Evolutionary conservation across 1,140 invertebrate genomes (phyloP).

Genomic region (Kradibia gibbosae): DNA sequence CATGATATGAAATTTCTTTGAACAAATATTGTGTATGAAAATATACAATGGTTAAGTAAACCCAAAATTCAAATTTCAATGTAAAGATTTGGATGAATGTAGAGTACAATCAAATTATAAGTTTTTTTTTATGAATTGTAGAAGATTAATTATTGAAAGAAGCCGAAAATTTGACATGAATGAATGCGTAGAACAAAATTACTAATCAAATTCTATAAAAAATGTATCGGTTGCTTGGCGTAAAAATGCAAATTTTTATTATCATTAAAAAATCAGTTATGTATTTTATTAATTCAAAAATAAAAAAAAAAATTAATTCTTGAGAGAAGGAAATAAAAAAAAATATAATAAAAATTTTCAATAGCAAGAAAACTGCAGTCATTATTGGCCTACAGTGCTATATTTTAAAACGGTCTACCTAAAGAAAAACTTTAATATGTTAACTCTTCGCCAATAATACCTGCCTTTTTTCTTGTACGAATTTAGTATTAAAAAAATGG

Average conservation of each 20-base stretch:
- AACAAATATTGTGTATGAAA: conserved; percentile 33
- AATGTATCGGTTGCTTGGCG: conserved; percentile 11
- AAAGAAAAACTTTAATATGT: conserved; percentile 12
- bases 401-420: conserved; percentile 17
- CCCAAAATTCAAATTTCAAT: conserved; percentile 7
- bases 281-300: conserved; percentile 58
- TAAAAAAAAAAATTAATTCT: conserved; percentile 39
- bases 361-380: conserved; percentile 1
- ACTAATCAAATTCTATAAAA: conserved; percentile 39
- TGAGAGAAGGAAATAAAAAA: conserved; percentile 8
- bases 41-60: conserved; percentile 21
- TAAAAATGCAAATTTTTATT: conserved; percentile 36
- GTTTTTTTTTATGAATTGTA: conserved; percentile 22
- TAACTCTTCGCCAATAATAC: conserved; percentile 37
- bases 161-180: conserved; percentile 37
- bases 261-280: conserved; percentile 41
- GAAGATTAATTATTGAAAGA: conserved; percentile 12
- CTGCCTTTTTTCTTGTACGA: conserved; percentile 28
- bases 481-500: conserved; percentile 18
- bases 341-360: background rate
- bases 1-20: conserved; percentile 20
- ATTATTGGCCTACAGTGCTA: conserved; percentile 38
- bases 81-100: conserved; percentile 20
- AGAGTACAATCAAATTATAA: conserved; percentile 21
- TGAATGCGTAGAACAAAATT: conserved; percentile 29